Evolutionary conservation across 2,888 invertebrate genomes (phyloP).

Genomic region (Platycnemis pennipes): DNA sequence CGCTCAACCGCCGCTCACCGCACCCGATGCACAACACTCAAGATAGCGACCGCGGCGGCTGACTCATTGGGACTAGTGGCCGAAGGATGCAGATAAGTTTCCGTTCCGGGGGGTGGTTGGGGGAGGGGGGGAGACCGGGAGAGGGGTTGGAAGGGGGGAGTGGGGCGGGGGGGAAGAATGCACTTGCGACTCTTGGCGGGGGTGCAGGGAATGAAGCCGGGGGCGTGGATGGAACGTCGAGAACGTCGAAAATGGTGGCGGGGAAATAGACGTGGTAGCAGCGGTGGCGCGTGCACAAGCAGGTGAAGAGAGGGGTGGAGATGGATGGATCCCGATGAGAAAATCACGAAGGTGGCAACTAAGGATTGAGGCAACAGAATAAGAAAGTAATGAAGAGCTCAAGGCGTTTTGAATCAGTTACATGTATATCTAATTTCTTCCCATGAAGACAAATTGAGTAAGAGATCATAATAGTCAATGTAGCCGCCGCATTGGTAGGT

Average conservation of each 20-base stretch:
- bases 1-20: neutral
- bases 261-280: neutral
- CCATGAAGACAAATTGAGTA: no score
- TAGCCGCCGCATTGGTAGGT: no score
- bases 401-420: neutral
- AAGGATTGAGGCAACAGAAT: neutral
- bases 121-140: neutral
- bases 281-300: neutral
- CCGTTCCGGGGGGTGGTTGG: neutral
- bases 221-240: neutral
- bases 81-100: slow-evolving; percentile 16
- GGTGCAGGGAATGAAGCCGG: neutral
- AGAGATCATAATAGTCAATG: no score
- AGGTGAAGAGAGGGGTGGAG: neutral
- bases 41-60: neutral
- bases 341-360: neutral
- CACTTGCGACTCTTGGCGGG: neutral
- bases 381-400: neutral
- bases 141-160: neutral
- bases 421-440: neutral
- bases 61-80: slow-evolving; percentile 23
- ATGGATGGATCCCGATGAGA: neutral
- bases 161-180: neutral
- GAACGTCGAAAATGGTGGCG: neutral
- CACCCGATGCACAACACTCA: slow-evolving; percentile 26